phyloP scores from a whole-genome alignment of 2,888 invertebrate genomes.

The Rhimphoctona megacephalus region DNA sequence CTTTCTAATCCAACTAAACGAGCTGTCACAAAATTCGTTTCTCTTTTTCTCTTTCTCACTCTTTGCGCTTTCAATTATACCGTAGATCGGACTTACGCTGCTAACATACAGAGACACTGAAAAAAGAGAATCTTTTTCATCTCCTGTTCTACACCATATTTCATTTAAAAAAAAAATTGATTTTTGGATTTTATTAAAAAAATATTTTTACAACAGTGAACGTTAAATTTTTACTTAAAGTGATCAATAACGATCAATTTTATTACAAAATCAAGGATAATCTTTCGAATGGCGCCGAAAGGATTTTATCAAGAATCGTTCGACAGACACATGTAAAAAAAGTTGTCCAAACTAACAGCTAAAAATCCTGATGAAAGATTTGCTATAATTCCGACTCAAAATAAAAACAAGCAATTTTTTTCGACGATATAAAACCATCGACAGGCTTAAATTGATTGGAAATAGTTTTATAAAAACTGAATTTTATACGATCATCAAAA shows the following conservation, averaged over 20 bases:
- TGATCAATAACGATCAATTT: no score
- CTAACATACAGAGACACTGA: slow-evolving; percentile 9
- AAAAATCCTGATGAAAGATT: background rate
- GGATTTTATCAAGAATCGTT: no score
- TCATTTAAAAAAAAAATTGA: background rate
- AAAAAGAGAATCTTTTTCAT: slow-evolving; percentile 8
- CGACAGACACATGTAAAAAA: no score
- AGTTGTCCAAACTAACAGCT: no score
- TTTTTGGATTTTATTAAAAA: background rate
- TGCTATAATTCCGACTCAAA: background rate
- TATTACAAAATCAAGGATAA: no score
- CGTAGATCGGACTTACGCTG: slow-evolving; percentile 23
- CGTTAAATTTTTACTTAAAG: no score
- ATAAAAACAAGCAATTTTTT: background rate
- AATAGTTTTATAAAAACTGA: background rate
- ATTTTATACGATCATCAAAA: background rate
- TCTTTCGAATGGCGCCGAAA: no score
- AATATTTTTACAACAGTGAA: no score
- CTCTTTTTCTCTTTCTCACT: slow-evolving; percentile 37
- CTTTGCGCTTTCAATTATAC: slow-evolving; percentile 62
- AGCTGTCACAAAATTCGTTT: slow-evolving; percentile 63
- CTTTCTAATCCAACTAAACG: slow-evolving; percentile 67
- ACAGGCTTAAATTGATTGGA: background rate
- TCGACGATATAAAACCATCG: background rate
- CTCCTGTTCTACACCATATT: background rate